Base-by-base conservation (phyloP, 2,888 invertebrate genomes). In the Nemurella pictetii region DNA sequence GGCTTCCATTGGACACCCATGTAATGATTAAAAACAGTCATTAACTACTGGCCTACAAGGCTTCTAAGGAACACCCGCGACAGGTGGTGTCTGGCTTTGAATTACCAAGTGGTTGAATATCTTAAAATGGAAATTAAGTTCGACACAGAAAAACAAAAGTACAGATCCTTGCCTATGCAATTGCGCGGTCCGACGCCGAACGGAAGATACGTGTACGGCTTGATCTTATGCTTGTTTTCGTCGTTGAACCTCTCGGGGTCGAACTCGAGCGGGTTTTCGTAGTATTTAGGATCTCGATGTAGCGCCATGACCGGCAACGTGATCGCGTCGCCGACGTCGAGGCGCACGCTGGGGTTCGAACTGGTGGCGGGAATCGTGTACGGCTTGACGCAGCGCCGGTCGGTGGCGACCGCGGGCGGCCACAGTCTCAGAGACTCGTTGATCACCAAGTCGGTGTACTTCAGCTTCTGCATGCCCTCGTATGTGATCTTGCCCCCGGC, bases 401-500 rank as follows among this genome's bases (percentile, higher is more conserved):
- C 72, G 26, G 72, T 55, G 3, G 55, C 29, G 28, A 72, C 26
- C 3, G 82, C 55, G 28, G 82, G 82, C 15, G 82, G 27, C 82
- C 82, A 82, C n/a, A 82, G 55, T 15, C 82, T 2, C 2, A 82
- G 28, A 1, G 82, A 25, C 29, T 82, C 82, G 3, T 36, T 55
- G 27, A 82, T 72, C 2, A 28, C 28, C 78, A 78, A 29, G 78
- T 78, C 78, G n/a, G n/a, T 28, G 78, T 78, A 78, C 30, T 78
- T 78, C 78, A 78, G 7, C 78, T 30, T 28, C 30, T 28, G 30
- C 28, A 88, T 77, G 1, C 87, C 85, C 35, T 88, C 88, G 78
- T 88, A 88, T 12, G 86, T 88, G 30, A 88, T 82, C 78, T 87
- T 86, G 4, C 87, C 88, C 0, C 86, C 85, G n/a, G 86, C 85